Conservation (phyloP, 2,797 vertebrate genomes). For the Danio choprae region DNA sequence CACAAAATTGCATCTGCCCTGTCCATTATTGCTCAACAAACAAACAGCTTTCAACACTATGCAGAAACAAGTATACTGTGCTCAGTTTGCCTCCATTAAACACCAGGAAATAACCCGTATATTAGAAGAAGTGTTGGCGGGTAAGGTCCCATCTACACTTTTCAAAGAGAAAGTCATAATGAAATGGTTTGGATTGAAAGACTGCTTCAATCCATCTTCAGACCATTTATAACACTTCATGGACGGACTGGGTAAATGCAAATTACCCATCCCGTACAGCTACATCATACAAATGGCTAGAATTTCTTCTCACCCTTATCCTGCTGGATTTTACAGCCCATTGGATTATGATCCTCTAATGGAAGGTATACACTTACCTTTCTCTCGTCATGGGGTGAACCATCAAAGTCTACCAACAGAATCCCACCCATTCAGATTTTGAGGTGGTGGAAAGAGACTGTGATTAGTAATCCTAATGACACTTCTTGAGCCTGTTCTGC, state of each 20-base stretch:
- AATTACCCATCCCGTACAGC: too few species aligned
- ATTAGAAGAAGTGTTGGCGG: constrained; percentile 3
- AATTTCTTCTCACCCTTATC: constrained; percentile 22
- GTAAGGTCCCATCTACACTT: not conserved
- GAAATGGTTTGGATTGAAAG: constrained; percentile 25
- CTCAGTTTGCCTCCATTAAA: constrained; percentile 17
- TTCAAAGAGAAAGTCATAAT: constrained; percentile 26
- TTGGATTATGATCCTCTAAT: constrained; percentile 29
- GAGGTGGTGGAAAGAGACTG: constrained; percentile 21
- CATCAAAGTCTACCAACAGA: constrained; percentile 6
- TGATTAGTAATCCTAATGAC: constrained; percentile 16
- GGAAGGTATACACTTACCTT: constrained; percentile 23
- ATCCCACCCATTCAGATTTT: constrained; percentile 15
- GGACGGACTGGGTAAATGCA: constrained; percentile 8
- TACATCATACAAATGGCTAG: constrained; percentile 16
- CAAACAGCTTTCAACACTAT: constrained; percentile 2
- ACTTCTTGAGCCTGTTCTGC: not conserved
- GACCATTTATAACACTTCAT: not conserved
- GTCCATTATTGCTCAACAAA: not conserved
- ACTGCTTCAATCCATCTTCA: not conserved
- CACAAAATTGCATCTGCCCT: not conserved
- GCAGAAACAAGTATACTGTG: constrained; percentile 23
- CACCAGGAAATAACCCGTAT: not conserved
- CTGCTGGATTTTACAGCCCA: constrained; percentile 33
- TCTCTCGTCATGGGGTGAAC: not conserved